These are phyloP conservation scores for Festucalex cinctus DNA, from an alignment of 2,113 vertebrate species.

Conservation along the genomic window DNA sequence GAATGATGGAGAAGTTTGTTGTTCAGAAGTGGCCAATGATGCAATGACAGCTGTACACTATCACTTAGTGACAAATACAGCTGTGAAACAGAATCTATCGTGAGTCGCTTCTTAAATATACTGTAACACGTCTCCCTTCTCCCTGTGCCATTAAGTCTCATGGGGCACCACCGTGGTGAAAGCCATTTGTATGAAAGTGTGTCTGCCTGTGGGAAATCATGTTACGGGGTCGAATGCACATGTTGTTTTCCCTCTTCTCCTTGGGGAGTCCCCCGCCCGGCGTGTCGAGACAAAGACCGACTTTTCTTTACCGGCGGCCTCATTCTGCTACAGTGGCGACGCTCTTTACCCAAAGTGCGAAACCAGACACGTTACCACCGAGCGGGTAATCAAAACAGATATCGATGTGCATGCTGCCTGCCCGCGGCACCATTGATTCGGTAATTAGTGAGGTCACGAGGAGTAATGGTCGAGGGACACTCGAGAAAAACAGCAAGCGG, in stretches of 20 bases:
- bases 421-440: slow-evolving; percentile 48
- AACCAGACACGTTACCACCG: background rate
- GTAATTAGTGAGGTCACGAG: slow-evolving; percentile 51
- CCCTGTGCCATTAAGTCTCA: slow-evolving; percentile 47
- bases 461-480: slow-evolving; percentile 20
- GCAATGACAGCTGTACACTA: slow-evolving; percentile 6
- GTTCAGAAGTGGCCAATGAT: slow-evolving; percentile 2
- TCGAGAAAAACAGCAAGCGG: slow-evolving; percentile 11
- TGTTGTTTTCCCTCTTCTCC: slow-evolving; percentile 25
- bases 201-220: slow-evolving; percentile 48
- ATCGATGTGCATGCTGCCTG: slow-evolving; percentile 44
- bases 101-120: slow-evolving; percentile 39
- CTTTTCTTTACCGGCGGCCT: slow-evolving; percentile 39
- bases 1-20: background rate
- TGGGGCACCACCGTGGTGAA: slow-evolving; percentile 57
- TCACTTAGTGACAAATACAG: slow-evolving; percentile 33
- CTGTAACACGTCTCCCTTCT: slow-evolving; percentile 14
- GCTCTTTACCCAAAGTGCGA: background rate
- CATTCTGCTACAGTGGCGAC: slow-evolving; percentile 35
- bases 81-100: slow-evolving; percentile 8
- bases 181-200: slow-evolving; percentile 54
- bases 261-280: slow-evolving; percentile 30
- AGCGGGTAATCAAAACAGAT: slow-evolving; percentile 46
- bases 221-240: slow-evolving; percentile 52
- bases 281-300: slow-evolving; percentile 31